Base-by-base conservation (phyloP, 2,888 invertebrate genomes). In the Phengaris arion region DNA sequence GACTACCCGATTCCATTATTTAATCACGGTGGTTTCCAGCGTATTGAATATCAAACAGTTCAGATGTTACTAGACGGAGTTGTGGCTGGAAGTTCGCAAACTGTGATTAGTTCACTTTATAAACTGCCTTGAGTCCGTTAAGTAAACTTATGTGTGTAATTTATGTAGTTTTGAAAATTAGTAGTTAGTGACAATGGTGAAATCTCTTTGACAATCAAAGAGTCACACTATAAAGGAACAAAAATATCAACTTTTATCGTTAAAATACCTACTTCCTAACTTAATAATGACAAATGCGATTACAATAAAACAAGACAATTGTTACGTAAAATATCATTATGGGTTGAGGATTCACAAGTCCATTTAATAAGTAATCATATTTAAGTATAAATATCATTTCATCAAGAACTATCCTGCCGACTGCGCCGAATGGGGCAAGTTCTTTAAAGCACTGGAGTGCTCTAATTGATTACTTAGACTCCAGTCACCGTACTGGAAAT, bases 381-480 rank as follows among this genome's bases (percentile, higher is more conserved):
- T 48, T 8, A 48, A 48, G 48, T 48, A 48, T 48, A 48, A 48
- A 48, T 48, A 48, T 1, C 3, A 48, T 48, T 52, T 52, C 8
- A 52, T 52, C 10, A 52, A 52, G 12, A 52, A 48, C 48, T 48
- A 48, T 48, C 48, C 48, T 48, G 48, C 48, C 48, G 48, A 48
- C 48, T 48, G 48, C 48, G 8, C 48, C 48, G 8, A 48, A 48
- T 46, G 5, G 5, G 52, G 52, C 52, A 59, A 59, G 69, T 48
- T 69, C 15, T 69, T 48, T 48, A 69, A 69, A 69, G 46, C 69
- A 69, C n/a, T 69, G 69, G 6, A 69, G 69, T 69, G 69, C 13
- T 48, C 69, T 69, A 69, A 69, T 69, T 69, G 69, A 69, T 69
- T 69, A 69, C 69, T 69, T 69, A 69, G 69, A 69, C 15, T 46